A percentile compares a stretch with the other conserved stretches of the same genome.
phyloP scores from a whole-genome alignment of 2,797 vertebrate species.

The Sebastes kiyomatsui region DNA sequence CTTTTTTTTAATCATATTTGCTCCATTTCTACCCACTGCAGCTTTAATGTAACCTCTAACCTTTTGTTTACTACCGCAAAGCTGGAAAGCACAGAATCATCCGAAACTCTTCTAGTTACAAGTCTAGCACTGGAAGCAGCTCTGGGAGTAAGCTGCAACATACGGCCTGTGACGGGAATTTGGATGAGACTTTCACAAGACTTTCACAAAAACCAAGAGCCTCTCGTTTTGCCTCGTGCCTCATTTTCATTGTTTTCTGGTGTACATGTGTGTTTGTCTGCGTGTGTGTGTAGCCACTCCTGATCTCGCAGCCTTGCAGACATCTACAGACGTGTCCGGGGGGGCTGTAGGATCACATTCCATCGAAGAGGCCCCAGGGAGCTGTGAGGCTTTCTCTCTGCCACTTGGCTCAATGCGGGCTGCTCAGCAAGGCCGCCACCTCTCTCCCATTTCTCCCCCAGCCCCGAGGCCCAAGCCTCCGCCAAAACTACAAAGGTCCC shows the following conservation, averaged over 20 bases:
- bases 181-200: slow-evolving; percentile 59
- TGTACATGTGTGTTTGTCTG: slow-evolving; percentile 32
- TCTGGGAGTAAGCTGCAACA: slow-evolving; percentile 53
- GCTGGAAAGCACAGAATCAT: slow-evolving; percentile 9
- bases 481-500: slow-evolving; percentile 87
- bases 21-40: too few relatives aligned
- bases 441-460: slow-evolving; percentile 28
- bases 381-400: slow-evolving; percentile 77
- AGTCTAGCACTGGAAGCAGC: slow-evolving; percentile 53
- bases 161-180: slow-evolving; percentile 62
- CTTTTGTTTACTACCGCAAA: slow-evolving; percentile 29
- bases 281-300: slow-evolving; percentile 57
- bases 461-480: slow-evolving; percentile 78
- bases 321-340: slow-evolving; percentile 82
- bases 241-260: slow-evolving; percentile 69
- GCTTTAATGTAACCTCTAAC: slow-evolving; percentile 17
- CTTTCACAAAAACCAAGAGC: slow-evolving; percentile 55
- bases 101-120: slow-evolving; percentile 17
- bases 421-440: slow-evolving; percentile 51
- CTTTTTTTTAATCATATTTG: too few relatives aligned
- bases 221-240: slow-evolving; percentile 48
- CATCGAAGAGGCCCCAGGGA: slow-evolving; percentile 85
- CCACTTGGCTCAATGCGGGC: slow-evolving; percentile 81
- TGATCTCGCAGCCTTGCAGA: slow-evolving; percentile 77
- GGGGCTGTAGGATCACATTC: slow-evolving; percentile 84